A percentile compares a stretch with the other conserved stretches of the same genome.
phyloP scores from a whole-genome alignment of 2,888 invertebrate species.

The Apotomis turbidana region DNA sequence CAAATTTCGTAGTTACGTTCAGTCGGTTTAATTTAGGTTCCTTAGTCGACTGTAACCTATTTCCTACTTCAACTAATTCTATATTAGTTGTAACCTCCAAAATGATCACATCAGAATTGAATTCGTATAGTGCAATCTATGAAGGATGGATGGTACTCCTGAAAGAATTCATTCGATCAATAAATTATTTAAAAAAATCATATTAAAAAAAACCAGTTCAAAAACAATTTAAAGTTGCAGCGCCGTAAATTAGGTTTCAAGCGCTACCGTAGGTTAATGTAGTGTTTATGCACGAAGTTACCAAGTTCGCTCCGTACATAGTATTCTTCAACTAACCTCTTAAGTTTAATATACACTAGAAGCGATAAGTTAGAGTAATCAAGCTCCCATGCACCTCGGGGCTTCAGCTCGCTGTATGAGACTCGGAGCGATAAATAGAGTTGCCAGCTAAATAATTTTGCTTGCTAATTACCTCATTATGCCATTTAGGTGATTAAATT shows the following conservation, averaged over 20 bases:
- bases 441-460: slow-evolving; percentile 15
- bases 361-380: slow-evolving; percentile 1
- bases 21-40: too few species aligned
- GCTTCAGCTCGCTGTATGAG: slow-evolving; percentile 7
- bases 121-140: too few species aligned
- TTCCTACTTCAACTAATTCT: too few species aligned
- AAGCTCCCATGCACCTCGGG: slow-evolving; percentile 6
- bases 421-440: slow-evolving; percentile 11
- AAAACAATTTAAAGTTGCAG: too few species aligned
- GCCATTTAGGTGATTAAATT: background rate
- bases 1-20: too few species aligned
- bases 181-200: too few species aligned
- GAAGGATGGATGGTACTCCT: too few species aligned
- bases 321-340: slow-evolving; percentile 14
- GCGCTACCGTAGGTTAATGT: background rate
- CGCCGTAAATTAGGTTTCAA: background rate
- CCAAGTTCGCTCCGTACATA: slow-evolving; percentile 14
- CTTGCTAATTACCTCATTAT: slow-evolving; percentile 17
- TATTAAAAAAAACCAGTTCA: too few species aligned
- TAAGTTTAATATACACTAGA: slow-evolving; percentile 6
- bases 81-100: too few species aligned
- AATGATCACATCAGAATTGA: too few species aligned
- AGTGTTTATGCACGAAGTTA: slow-evolving; percentile 14
- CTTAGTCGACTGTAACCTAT: too few species aligned
- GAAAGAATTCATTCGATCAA: too few species aligned